Conservation (phyloP, 2,113 vertebrate genomes). For the Speoplatyrhinus poulsoni region DNA sequence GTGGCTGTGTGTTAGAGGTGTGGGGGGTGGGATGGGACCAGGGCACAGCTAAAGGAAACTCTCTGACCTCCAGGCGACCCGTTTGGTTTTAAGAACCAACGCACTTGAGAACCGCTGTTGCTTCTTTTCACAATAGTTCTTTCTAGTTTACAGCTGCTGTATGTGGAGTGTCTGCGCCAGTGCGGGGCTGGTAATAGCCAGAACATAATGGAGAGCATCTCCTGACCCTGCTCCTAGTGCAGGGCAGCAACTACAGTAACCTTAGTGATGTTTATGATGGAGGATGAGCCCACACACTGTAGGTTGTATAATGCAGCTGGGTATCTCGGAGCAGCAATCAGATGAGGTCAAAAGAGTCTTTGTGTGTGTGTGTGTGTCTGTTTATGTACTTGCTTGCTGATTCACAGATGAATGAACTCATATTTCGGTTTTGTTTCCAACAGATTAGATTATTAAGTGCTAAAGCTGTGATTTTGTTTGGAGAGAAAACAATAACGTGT, state of each 20-base stretch:
- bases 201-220: constrained; percentile 26
- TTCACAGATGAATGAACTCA: not conserved
- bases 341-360: constrained; percentile 24
- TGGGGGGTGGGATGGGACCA: not conserved
- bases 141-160: constrained; percentile 59
- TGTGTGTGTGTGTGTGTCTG: constrained; percentile 19
- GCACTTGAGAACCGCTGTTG: no score
- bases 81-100: no score
- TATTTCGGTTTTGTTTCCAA: constrained; percentile 2
- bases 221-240: no score
- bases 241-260: no score
- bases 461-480: constrained; percentile 1
- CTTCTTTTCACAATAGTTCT: constrained; percentile 20
- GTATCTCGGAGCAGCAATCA: constrained; percentile 38
- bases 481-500: not conserved
- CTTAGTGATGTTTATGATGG: constrained; percentile 36
- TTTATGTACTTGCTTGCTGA: not conserved
- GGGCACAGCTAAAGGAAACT: no score
- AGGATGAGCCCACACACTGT: constrained; percentile 37
- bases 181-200: constrained; percentile 22
- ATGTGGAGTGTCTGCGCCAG: constrained; percentile 58
- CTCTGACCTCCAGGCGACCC: no score
- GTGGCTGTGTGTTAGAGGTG: no score
- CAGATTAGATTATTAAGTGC: not conserved
- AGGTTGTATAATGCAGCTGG: constrained; percentile 30